phyloP scores from a whole-genome alignment of 1,140 invertebrate genomes.

The Drosophila nigromelanica region DNA sequence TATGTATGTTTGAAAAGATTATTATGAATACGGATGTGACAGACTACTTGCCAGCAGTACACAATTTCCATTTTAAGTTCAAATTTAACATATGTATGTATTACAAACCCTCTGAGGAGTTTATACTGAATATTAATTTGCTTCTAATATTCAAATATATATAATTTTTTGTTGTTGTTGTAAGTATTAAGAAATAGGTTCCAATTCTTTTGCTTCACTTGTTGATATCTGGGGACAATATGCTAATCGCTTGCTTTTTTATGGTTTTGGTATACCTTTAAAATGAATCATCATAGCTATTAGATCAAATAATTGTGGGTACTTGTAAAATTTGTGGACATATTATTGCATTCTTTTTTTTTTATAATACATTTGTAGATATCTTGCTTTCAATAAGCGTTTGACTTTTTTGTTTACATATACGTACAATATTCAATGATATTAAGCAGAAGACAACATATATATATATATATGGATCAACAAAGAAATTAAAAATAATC shows the following conservation, averaged over 20 bases:
- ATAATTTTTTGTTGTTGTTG: background rate
- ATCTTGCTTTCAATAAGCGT: background rate
- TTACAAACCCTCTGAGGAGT: background rate
- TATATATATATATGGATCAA: conserved; percentile 5
- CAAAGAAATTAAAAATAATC: background rate
- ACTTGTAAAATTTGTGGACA: background rate
- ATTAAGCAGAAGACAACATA: background rate
- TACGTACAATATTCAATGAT: conserved; percentile 2
- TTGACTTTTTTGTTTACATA: conserved; percentile 2
- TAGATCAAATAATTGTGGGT: background rate
- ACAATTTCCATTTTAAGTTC: background rate
- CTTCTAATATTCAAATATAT: background rate
- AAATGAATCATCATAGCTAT: background rate
- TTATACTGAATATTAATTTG: background rate
- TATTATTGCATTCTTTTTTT: conserved; percentile 1
- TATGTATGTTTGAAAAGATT: too few species aligned
- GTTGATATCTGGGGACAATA: background rate
- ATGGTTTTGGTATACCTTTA: background rate
- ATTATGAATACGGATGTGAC: too few species aligned
- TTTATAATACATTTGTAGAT: conserved; percentile 4
- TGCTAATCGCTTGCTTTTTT: background rate
- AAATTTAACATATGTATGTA: background rate
- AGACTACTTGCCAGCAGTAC: too few species aligned
- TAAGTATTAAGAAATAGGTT: background rate
- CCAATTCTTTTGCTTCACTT: background rate